phyloP scores from a whole-genome alignment of 2,113 vertebrate genomes.

The Meleagris gallopavo region DNA sequence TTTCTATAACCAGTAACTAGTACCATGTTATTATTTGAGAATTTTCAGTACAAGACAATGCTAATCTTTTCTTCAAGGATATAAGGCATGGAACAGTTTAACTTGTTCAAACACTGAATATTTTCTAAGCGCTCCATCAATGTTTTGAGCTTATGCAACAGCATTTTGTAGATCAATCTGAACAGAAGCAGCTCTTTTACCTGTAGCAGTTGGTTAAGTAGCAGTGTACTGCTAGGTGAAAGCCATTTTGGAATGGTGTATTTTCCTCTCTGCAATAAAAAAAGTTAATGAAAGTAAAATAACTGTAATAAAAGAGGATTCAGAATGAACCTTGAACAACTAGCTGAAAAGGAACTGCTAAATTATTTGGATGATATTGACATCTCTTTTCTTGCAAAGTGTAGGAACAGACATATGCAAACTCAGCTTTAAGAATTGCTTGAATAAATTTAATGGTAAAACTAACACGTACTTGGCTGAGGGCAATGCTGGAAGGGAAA shows the following conservation, averaged over 20 bases:
- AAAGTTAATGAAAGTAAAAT: not conserved
- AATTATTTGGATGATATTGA: not conserved
- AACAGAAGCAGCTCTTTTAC: conserved; percentile 70
- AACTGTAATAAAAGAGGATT: conserved; percentile 6
- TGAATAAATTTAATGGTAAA: not conserved
- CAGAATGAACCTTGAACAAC: not conserved
- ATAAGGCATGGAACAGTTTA: not conserved
- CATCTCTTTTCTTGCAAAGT: fast-evolving
- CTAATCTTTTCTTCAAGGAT: fast-evolving
- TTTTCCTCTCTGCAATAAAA: conserved; percentile 84
- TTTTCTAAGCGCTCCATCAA: fast-evolving
- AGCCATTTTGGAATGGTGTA: conserved; percentile 91
- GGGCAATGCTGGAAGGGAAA: conserved; percentile 5
- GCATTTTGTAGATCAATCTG: not conserved
- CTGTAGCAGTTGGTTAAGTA: conserved; percentile 97
- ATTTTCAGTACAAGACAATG: not conserved
- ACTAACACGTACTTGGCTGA: not conserved
- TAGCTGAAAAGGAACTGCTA: not conserved
- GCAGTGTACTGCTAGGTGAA: conserved; percentile 83
- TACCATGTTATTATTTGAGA: not conserved
- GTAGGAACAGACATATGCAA: not conserved
- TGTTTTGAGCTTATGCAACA: not conserved
- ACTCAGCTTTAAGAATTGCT: not conserved
- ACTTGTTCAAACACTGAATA: not conserved
- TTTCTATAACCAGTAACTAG: not conserved